phyloP scores from a whole-genome alignment of 2,888 invertebrate species.

The Callimorpha dominula region DNA sequence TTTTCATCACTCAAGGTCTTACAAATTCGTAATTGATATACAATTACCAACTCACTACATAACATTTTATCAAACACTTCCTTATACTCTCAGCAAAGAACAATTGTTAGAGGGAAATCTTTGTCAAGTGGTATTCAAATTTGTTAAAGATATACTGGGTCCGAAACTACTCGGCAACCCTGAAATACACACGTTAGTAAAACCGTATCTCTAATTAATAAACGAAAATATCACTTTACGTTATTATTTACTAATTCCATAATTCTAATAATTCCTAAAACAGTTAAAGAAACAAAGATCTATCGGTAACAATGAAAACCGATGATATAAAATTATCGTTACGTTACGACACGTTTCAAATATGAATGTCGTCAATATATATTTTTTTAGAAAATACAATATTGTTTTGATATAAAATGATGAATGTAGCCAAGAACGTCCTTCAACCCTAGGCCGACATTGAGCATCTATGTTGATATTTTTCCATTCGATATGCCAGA shows the following conservation, averaged over 20 bases:
- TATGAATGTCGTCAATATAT: too few species aligned
- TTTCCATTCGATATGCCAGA: slow-evolving; percentile 38
- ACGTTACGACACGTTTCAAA: too few species aligned
- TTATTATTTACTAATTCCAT: too few species aligned
- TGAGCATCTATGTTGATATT: slow-evolving; percentile 43
- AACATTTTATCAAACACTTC: neutral
- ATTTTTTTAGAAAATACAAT: neutral
- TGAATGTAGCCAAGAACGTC: slow-evolving; percentile 15
- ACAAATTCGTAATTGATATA: neutral
- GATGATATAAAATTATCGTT: neutral
- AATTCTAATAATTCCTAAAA: neutral
- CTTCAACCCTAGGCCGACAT: slow-evolving; percentile 28
- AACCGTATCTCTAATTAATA: too few species aligned
- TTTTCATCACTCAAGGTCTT: slow-evolving; percentile 2
- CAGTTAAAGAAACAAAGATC: neutral
- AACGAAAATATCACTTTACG: too few species aligned
- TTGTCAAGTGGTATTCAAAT: too few species aligned
- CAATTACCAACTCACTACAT: neutral
- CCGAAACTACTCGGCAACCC: too few species aligned
- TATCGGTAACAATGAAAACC: neutral
- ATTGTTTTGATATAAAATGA: slow-evolving; percentile 12
- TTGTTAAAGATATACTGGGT: too few species aligned
- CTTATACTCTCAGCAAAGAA: too few species aligned
- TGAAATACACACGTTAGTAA: too few species aligned
- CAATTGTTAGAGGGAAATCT: too few species aligned